These are phyloP conservation scores for Calliopsis andreniformis DNA, from an alignment of 1,140 invertebrate species.

Conservation along the genomic window DNA sequence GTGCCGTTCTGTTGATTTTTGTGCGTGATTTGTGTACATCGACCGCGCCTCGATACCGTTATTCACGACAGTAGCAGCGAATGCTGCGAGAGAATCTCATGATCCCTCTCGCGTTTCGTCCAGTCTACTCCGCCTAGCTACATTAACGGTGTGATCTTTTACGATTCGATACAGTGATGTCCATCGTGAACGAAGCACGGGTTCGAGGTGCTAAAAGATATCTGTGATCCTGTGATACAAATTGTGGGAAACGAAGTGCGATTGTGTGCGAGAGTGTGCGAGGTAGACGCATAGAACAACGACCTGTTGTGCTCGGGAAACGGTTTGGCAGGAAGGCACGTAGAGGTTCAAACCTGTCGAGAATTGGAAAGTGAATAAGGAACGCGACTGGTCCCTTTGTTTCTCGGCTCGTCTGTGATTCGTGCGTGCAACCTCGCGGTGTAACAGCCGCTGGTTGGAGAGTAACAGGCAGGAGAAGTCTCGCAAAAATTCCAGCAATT, in stretches of 20 bases:
- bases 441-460: neutral
- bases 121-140: too few relatives aligned
- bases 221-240: neutral
- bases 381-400: neutral
- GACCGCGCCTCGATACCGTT: conserved; percentile 44
- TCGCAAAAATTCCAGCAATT: conserved; percentile 51
- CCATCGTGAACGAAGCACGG: neutral
- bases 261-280: neutral
- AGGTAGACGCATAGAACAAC: neutral
- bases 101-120: too few relatives aligned
- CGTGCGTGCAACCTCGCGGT: too few relatives aligned
- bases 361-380: neutral
- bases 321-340: neutral
- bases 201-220: neutral
- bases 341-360: neutral
- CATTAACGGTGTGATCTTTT: neutral
- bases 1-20: conserved; percentile 16
- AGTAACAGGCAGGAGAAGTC: neutral
- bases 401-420: neutral
- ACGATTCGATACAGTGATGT: too few relatives aligned
- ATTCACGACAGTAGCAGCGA: conserved; percentile 14
- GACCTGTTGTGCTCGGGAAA: conserved; percentile 10
- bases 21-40: conserved; percentile 31
- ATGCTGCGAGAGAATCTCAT: neutral
- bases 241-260: neutral